Evolutionary conservation across 2,888 invertebrate species (phyloP).

Genomic region (Metopia argyrocephala): DNA sequence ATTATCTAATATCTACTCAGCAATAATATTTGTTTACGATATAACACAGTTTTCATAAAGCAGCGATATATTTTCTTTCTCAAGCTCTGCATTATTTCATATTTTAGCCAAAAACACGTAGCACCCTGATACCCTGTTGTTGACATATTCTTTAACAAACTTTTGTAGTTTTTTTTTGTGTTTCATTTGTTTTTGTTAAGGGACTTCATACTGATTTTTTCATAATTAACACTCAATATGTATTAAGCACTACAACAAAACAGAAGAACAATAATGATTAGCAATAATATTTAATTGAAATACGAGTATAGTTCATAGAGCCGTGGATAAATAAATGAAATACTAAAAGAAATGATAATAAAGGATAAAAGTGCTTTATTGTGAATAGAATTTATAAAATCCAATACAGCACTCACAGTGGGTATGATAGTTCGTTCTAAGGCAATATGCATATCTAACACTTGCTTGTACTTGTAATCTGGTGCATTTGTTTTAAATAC

Average conservation of each 20-base stretch:
- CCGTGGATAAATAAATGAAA: no score
- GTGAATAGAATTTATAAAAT: neutral
- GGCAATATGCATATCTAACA: no score
- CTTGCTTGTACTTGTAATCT: neutral
- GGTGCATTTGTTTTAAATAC: neutral
- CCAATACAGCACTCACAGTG: neutral
- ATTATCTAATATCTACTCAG: no score
- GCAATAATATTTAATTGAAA: neutral
- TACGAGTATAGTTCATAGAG: no score
- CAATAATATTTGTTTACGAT: no score
- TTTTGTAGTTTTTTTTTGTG: neutral
- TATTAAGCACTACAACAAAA: conserved; percentile 27
- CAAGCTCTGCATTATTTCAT: neutral
- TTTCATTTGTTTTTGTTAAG: neutral
- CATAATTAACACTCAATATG: conserved; percentile 64
- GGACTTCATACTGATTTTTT: conserved; percentile 59
- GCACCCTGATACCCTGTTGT: neutral
- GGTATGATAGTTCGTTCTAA: no score
- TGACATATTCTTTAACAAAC: conserved; percentile 12
- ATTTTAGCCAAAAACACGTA: neutral
- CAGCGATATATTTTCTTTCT: neutral
- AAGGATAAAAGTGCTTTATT: no score
- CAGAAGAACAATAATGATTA: neutral
- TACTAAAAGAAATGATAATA: no score
- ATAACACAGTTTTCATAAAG: no score